Evolutionary conservation across 2,113 vertebrate species (phyloP).

Genomic region (Tiliqua scincoides): DNA sequence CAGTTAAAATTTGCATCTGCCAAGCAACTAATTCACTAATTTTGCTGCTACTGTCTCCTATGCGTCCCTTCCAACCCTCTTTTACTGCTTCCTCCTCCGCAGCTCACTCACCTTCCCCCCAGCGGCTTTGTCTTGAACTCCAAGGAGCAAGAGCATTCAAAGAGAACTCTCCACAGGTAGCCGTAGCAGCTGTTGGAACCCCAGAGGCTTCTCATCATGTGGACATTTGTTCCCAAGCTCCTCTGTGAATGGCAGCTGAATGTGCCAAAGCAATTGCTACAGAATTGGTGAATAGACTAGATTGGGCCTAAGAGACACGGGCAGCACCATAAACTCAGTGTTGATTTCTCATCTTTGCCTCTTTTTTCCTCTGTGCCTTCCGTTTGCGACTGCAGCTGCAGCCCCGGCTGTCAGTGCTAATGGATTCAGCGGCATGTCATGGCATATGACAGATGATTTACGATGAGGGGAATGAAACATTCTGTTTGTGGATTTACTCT

Average conservation of each 20-base stretch:
- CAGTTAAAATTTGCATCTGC: too few relatives aligned
- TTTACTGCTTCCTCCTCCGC: neutral
- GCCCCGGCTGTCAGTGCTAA: neutral
- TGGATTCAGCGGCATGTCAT: conserved; percentile 1
- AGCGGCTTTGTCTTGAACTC: neutral
- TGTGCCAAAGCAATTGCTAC: neutral
- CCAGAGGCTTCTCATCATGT: neutral
- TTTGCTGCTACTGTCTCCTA: too few relatives aligned
- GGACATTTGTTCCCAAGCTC: neutral
- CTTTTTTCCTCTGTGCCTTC: neutral
- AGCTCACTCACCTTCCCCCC: neutral
- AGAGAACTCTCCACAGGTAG: too few relatives aligned
- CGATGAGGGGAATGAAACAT: neutral
- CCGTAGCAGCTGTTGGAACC: neutral
- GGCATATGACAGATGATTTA: conserved; percentile 5
- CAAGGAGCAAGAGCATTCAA: neutral
- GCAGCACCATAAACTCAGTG: neutral
- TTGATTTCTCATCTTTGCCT: neutral
- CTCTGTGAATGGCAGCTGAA: neutral
- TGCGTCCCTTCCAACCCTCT: neutral
- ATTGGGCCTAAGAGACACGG: neutral
- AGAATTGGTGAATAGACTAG: neutral
- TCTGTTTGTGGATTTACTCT: conserved; percentile 15
- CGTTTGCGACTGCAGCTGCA: neutral
- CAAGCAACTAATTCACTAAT: too few relatives aligned